Conservation (phyloP, 2,797 vertebrate genomes). For the Naso thynnoides region DNA sequence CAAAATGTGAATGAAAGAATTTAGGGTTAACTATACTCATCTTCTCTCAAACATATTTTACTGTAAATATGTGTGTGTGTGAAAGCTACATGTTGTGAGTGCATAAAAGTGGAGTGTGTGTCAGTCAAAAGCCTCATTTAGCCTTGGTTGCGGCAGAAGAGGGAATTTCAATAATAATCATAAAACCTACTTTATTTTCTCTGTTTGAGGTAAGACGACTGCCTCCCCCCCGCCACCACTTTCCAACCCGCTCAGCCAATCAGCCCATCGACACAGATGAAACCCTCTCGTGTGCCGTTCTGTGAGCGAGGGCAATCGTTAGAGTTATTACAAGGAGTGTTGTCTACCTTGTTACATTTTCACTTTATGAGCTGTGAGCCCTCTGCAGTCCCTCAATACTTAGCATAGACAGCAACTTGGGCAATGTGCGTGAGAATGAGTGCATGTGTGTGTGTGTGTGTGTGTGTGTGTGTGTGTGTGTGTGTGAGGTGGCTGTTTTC, state of each 20-base stretch:
- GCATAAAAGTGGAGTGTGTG: neutral
- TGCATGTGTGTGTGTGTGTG: slow-evolving; percentile 25
- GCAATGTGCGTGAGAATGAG: slow-evolving; percentile 1
- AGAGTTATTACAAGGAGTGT: slow-evolving; percentile 76
- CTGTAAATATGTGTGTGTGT: too few relatives aligned
- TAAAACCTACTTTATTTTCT: slow-evolving; percentile 78
- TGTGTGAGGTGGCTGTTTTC: slow-evolving; percentile 15
- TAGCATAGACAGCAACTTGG: slow-evolving; percentile 61
- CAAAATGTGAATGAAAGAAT: too few relatives aligned
- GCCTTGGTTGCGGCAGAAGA: slow-evolving; percentile 47
- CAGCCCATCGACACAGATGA: slow-evolving; percentile 15
- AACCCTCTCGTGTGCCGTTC: slow-evolving; percentile 63
- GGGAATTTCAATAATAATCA: slow-evolving; percentile 76
- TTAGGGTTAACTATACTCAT: too few relatives aligned
- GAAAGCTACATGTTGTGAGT: too few relatives aligned
- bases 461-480: slow-evolving; percentile 6
- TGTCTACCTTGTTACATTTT: slow-evolving; percentile 80
- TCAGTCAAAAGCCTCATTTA: slow-evolving; percentile 51
- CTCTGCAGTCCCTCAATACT: slow-evolving; percentile 68
- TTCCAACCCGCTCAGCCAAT: slow-evolving; percentile 64
- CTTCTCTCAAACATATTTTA: too few relatives aligned
- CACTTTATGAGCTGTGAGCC: slow-evolving; percentile 78
- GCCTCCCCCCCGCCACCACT: slow-evolving; percentile 55
- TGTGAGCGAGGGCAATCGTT: slow-evolving; percentile 48
- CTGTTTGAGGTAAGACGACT: slow-evolving; percentile 72